Evolutionary conservation across 2,888 invertebrate genomes (phyloP).

Genomic region (Notodonta dromedarius): DNA sequence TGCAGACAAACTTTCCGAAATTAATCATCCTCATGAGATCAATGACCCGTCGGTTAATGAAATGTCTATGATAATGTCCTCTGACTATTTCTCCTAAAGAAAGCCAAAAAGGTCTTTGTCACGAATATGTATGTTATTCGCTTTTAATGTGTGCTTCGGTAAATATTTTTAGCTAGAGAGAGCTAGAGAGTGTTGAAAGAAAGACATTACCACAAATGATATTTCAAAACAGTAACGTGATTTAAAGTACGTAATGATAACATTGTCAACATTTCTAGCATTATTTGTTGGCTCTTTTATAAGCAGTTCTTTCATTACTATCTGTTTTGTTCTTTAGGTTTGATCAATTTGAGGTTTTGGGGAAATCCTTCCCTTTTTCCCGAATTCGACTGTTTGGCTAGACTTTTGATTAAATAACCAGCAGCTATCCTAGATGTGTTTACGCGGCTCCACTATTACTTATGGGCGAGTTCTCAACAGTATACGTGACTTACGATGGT

Average conservation of each 20-base stretch:
- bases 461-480: constrained; percentile 30
- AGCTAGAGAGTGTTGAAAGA: not conserved
- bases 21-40: constrained; percentile 13
- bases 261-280: no score
- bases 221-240: not conserved
- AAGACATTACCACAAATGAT: not conserved
- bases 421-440: constrained; percentile 3
- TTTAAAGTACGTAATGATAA: not conserved
- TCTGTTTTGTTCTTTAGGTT: no score
- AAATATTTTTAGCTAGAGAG: not conserved
- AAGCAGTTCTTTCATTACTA: no score
- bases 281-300: no score
- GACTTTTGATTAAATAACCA: not conserved
- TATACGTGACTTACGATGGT: constrained; percentile 47
- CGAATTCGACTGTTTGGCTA: not conserved
- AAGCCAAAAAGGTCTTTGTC: not conserved
- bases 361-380: no score
- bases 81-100: constrained; percentile 6
- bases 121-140: constrained; percentile 13
- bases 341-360: not conserved
- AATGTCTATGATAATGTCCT: constrained; percentile 25
- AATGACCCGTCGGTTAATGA: constrained; percentile 23
- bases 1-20: constrained; percentile 9
- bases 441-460: constrained; percentile 13
- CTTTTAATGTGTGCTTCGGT: not conserved